Evolutionary conservation across 2,113 vertebrate species (phyloP), one percentile per base, ranked within the genome.

Genomic region (Pollachius pollachius): DNA sequence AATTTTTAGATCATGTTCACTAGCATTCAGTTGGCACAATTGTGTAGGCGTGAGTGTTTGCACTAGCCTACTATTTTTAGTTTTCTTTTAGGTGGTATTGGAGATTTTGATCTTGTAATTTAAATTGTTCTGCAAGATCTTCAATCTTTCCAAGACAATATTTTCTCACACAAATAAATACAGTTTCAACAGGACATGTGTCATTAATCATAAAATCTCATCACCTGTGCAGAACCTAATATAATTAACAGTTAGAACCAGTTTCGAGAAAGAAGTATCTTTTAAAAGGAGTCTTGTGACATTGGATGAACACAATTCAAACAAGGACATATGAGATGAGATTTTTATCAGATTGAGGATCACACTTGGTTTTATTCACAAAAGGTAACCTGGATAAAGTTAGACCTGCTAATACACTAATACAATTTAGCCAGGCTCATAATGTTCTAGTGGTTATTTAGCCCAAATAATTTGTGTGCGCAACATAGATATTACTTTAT

Each of bases 101-200:
- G 77, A 71, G 81, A 81, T 75, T 85, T 78, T 62, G 84, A 86
- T 88, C 88, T 84, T 84, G 80, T 74, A 34, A 74, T 86, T 82
- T 81, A 67, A 84, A 79, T 72, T 85, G 71, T 81, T 64, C 76
- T 34, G 69, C 79, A 83, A 84, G 87, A 85, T 90, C 85, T 84
- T 68, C 54, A 76, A 84, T 87, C 83, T 74, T 70, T 74, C 85
- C 68, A 69, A 84, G 84, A 85, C 80, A 65, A 85, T 90, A 90
- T 91, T 90, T 90, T 91, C 89, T 87, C 89, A 86, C 80, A 74
- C 73, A 85, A 89, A 89, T 90, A 90, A 90, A 91, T 81, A 81
- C 83, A 76, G 88, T 88, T 90, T 90, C 74, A 86, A 84, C 15
- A 62, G 4, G 58, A n/a, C 8, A 23, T 30, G 62, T 52, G n/a